phyloP scores from a whole-genome alignment of 2,797 vertebrate species.

The Myotis daubentonii region DNA sequence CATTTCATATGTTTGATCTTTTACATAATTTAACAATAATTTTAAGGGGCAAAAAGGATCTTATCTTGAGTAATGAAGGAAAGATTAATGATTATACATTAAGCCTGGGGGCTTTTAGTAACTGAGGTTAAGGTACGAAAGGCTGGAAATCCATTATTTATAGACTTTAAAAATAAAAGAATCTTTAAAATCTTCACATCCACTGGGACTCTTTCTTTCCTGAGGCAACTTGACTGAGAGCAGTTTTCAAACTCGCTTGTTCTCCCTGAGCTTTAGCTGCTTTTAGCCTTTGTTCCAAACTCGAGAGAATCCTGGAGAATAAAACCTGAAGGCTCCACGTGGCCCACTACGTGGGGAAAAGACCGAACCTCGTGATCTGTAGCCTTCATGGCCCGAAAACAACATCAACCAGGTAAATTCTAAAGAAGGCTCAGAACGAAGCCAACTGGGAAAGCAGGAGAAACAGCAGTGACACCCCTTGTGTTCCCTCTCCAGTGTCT shows the following conservation, averaged over 20 bases:
- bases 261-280: neutral
- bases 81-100: conserved; percentile 59
- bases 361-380: neutral
- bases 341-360: neutral
- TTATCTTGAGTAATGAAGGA: conserved; percentile 33
- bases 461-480: neutral
- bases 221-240: neutral
- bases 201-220: conserved; percentile 12
- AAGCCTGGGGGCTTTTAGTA: conserved; percentile 8
- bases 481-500: neutral
- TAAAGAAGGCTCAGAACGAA: neutral
- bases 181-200: conserved; percentile 51
- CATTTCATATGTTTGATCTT: conserved; percentile 53
- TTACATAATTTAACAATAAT: conserved; percentile 53
- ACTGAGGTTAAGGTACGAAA: neutral
- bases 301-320: neutral
- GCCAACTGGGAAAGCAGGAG: neutral
- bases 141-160: conserved; percentile 56
- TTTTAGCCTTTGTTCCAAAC: neutral
- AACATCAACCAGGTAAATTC: conserved; percentile 34
- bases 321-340: neutral
- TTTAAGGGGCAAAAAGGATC: conserved; percentile 26
- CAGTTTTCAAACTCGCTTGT: conserved; percentile 17
- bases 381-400: neutral
- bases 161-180: conserved; percentile 57